Base-by-base conservation (phyloP, 2,797 vertebrate genomes). In the Distichodus sexfasciatus region DNA sequence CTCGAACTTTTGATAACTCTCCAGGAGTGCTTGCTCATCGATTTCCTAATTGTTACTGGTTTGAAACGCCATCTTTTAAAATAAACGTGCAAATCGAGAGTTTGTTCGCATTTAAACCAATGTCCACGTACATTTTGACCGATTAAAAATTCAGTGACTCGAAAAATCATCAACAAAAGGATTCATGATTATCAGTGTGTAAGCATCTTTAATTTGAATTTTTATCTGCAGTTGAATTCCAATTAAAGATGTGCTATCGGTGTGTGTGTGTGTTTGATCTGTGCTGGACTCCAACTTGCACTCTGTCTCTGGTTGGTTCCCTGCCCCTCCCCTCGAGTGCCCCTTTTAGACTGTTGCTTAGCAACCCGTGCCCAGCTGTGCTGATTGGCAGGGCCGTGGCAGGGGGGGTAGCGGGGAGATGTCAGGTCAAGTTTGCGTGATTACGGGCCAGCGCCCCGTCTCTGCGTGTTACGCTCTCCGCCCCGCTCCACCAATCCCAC, bases 391-490 rank as follows among this genome's bases (percentile, higher is more conserved):
- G 62, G 47, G 79, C 51, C 11, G n/a, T 76, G 81, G 74, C 68
- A 66, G 76, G 60, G 72, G 44, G 33, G 72, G 75, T 76, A 79
- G 83, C 84, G 85, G 79, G 71, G 74, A 83, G 77, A 69, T 84
- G 86, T 89, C 84, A 83, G 87, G 87, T 89, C 87, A 87, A 75
- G 79, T 83, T 78, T 71, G 79, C 75, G 77, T 83, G 85, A 87
- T 89, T 84, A 84, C 76, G 74, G 78, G 79, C 76, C 71, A 83
- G 82, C 82, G 76, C 62, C 68, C 81, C 77, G 85, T 82, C 86
- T 77, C 69, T 68, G 53, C 57, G 41, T 48, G 78, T 82, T 79
- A 85, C 73, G 51, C 77, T 81, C 82, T 79, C 72, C n/a, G 46
- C 72, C 63, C 60, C 76, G 78, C 78, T 77, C 66, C 66, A 66